Evolutionary conservation across 2,113 vertebrate genomes (phyloP).

Genomic region (Ancistrus triradiatus): DNA sequence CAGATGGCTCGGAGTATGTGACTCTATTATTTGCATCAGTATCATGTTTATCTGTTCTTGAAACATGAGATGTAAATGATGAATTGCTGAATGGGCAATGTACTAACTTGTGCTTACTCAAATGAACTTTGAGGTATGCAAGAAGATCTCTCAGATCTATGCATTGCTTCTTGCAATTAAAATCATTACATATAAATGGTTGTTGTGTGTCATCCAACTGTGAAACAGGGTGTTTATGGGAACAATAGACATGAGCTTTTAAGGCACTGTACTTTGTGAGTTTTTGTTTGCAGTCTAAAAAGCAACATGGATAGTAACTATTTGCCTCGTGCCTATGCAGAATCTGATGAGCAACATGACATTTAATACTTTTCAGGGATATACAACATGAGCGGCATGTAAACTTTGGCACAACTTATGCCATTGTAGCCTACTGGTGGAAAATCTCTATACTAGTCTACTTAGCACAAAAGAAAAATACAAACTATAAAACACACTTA

Average conservation of each 20-base stretch:
- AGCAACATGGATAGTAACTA: conserved; percentile 15
- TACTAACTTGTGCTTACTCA: conserved; percentile 4
- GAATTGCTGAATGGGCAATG: conserved; percentile 19
- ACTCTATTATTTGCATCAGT: not conserved
- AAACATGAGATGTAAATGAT: conserved; percentile 27
- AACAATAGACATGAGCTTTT: conserved; percentile 29
- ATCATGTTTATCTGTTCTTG: conserved; percentile 14
- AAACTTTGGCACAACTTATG: conserved; percentile 16
- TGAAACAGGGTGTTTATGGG: conserved; percentile 6
- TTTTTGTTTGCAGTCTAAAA: conserved; percentile 22
- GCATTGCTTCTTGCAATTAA: conserved; percentile 15
- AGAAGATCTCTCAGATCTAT: conserved; percentile 20
- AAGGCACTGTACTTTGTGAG: conserved; percentile 19
- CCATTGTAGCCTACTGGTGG: conserved; percentile 4
- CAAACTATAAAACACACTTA: not conserved
- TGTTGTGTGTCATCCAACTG: conserved; percentile 5
- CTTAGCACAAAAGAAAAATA: not conserved
- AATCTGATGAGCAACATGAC: conserved; percentile 8
- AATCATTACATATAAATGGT: conserved; percentile 6
- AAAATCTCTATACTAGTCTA: not conserved
- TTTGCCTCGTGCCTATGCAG: conserved; percentile 21
- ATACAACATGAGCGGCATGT: conserved; percentile 20
- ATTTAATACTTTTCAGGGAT: not conserved
- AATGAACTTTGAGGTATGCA: conserved; percentile 7
- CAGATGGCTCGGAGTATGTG: too few species aligned